These are phyloP conservation scores for Peromyscus aztecus DNA, from an alignment of 2,797 vertebrate genomes.

Conservation along the genomic window DNA sequence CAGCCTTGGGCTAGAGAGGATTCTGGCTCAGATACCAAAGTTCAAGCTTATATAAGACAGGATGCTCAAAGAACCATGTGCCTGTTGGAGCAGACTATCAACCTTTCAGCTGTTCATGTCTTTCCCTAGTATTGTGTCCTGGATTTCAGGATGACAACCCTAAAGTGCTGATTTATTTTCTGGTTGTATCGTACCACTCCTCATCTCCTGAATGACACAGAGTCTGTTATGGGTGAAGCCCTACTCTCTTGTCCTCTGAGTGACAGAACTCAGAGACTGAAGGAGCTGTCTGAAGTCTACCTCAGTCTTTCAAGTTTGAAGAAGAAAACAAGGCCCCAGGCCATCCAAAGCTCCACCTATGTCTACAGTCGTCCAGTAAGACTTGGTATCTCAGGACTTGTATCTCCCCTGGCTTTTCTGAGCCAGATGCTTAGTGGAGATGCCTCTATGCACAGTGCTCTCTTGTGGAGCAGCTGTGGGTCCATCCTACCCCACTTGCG, in stretches of 20 bases:
- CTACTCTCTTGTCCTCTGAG: background rate
- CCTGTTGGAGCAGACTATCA: rapidly evolving
- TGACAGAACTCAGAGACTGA: background rate
- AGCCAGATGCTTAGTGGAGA: rapidly evolving
- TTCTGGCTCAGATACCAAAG: background rate
- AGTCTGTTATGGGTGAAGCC: rapidly evolving
- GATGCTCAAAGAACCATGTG: background rate
- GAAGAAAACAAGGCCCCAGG: background rate
- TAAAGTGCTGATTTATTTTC: rapidly evolving
- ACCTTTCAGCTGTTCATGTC: rapidly evolving
- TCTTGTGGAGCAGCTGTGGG: background rate
- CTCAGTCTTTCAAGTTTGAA: background rate
- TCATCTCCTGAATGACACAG: too few species aligned
- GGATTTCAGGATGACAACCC: too few species aligned
- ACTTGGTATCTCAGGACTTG: rapidly evolving
- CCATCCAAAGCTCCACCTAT: background rate
- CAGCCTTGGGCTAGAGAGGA: background rate
- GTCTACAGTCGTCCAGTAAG: rapidly evolving
- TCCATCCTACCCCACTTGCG: background rate
- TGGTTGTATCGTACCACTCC: rapidly evolving
- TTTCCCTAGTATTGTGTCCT: rapidly evolving
- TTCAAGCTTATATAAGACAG: background rate
- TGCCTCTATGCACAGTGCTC: rapidly evolving
- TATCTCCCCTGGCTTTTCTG: rapidly evolving
- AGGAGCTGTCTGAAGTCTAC: background rate